Conservation (phyloP, 2,113 vertebrate species). For the Zosterops borbonicus region DNA sequence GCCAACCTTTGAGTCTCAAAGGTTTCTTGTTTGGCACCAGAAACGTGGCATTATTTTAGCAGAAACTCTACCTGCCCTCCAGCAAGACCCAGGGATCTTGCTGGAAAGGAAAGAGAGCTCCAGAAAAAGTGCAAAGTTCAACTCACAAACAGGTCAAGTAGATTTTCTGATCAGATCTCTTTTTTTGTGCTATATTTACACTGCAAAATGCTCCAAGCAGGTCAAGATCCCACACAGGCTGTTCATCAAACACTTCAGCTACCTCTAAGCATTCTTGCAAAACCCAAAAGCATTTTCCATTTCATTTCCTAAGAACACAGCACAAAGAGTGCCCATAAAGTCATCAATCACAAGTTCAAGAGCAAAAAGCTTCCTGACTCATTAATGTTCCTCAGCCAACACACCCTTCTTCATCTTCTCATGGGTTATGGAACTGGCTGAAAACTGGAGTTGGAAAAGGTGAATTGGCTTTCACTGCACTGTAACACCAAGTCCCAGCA, state of each 20-base stretch:
- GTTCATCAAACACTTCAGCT: neutral
- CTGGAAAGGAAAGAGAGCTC: neutral
- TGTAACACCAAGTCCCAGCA: neutral
- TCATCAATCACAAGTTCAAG: neutral
- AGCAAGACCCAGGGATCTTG: neutral
- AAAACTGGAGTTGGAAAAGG: neutral
- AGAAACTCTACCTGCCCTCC: neutral
- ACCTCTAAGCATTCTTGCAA: neutral
- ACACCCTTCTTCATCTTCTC: neutral
- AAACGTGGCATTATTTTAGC: neutral
- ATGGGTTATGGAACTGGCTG: neutral
- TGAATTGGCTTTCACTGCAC: neutral
- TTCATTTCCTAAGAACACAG: rapidly evolving
- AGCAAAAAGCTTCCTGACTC: neutral
- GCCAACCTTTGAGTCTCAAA: neutral
- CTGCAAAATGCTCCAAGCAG: neutral
- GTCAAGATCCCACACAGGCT: neutral
- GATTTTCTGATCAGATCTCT: neutral
- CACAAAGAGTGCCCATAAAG: neutral
- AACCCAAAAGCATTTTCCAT: neutral
- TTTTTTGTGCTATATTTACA: neutral
- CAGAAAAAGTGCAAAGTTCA: neutral
- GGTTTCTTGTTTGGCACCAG: neutral
- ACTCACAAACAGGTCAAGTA: neutral
- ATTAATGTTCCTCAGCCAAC: neutral